Conservation (phyloP, 2,888 invertebrate species). For the Agonum fuliginosum region DNA sequence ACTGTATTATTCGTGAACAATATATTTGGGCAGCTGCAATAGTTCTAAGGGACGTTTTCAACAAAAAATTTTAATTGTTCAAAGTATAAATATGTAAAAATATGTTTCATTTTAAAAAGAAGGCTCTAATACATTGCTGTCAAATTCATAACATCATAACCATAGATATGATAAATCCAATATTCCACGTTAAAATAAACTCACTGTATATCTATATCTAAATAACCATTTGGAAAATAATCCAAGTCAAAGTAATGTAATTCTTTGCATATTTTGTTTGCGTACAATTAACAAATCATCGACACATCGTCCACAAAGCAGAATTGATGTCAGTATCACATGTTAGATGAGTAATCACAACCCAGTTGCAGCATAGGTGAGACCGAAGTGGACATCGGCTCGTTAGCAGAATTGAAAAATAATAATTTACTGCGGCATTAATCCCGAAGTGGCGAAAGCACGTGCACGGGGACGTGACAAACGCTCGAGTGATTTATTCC, state of each 20-base stretch:
- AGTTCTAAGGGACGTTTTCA: too few species aligned
- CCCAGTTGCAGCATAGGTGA: slow-evolving; percentile 17
- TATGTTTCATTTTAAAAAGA: not conserved
- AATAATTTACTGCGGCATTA: slow-evolving; percentile 53
- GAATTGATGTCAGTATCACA: slow-evolving; percentile 42
- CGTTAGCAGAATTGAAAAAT: slow-evolving; percentile 43
- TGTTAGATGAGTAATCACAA: slow-evolving; percentile 45
- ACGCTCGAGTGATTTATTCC: slow-evolving; percentile 39
- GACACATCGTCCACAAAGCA: not conserved
- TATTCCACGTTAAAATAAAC: too few species aligned
- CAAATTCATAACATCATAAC: too few species aligned
- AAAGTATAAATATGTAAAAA: too few species aligned
- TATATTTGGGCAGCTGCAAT: too few species aligned
- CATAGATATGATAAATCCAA: too few species aligned
- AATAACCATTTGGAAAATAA: too few species aligned
- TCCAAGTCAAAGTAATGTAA: not conserved
- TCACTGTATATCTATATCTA: not conserved
- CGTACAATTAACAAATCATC: not conserved
- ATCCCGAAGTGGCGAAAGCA: slow-evolving; percentile 48
- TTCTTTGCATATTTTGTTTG: not conserved
- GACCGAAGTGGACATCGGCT: slow-evolving; percentile 36
- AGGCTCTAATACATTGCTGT: too few species aligned
- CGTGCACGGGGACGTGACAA: slow-evolving; percentile 39
- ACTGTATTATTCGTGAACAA: too few species aligned
- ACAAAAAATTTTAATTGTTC: too few species aligned